Percentiles rank a stretch among this genome's conserved stretches.
Conservation (phyloP, 2,888 invertebrate genomes). For the Phalangium opilio region DNA sequence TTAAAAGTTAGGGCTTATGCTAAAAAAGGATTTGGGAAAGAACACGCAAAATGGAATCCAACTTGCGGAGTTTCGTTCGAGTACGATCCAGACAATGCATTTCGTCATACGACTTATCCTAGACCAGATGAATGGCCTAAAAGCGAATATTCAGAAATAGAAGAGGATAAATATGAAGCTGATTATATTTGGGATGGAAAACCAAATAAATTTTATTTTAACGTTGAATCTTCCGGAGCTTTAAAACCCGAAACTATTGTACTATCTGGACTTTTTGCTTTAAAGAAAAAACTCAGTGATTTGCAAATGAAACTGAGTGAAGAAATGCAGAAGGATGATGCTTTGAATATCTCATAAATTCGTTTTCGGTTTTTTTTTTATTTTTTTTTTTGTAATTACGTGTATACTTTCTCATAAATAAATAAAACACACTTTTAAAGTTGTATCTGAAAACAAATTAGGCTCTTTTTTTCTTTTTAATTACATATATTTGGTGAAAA, state of each 20-base stretch:
- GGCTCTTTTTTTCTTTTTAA: too few species aligned
- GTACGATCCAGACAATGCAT: constrained; percentile 95
- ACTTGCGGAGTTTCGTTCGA: constrained; percentile 97
- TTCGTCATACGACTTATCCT: constrained; percentile 87
- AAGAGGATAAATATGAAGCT: constrained; percentile 74
- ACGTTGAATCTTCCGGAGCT: constrained; percentile 89
- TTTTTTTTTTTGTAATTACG: too few species aligned
- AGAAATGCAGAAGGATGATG: constrained; percentile 19
- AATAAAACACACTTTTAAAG: too few species aligned
- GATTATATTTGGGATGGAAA: constrained; percentile 86
- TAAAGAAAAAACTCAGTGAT: constrained; percentile 90
- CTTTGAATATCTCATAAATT: too few species aligned
- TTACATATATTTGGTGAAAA: too few species aligned
- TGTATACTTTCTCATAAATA: too few species aligned
- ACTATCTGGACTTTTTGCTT: constrained; percentile 75
- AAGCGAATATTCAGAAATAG: constrained; percentile 86
- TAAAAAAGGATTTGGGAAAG: constrained; percentile 92
- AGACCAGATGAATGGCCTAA: constrained; percentile 99
- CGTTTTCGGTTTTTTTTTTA: too few species aligned
- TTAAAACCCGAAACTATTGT: constrained; percentile 94
- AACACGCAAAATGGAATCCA: constrained; percentile 99
- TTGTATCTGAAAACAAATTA: too few species aligned
- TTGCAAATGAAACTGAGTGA: constrained; percentile 81
- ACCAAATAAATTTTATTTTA: constrained; percentile 92
- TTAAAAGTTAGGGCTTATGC: constrained; percentile 88